Conservation (phyloP, 2,888 invertebrate species). For the Deilephila elpenor region DNA sequence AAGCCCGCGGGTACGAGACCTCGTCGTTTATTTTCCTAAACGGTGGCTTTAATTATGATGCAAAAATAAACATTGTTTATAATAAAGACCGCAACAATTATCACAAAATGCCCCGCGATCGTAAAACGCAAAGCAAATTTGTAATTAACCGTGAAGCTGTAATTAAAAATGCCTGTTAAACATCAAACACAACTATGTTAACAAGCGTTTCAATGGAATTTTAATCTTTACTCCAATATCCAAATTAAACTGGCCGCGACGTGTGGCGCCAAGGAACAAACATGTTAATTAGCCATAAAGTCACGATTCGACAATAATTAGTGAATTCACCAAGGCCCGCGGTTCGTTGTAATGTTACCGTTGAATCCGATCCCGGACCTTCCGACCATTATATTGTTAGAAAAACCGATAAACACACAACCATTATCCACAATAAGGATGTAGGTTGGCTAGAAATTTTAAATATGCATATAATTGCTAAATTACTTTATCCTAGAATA, state of each 20-base stretch:
- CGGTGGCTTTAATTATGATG: constrained; percentile 9
- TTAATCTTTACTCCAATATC: constrained; percentile 64
- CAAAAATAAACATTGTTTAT: constrained; percentile 27
- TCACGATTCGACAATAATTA: constrained; percentile 71
- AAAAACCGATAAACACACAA: constrained; percentile 23
- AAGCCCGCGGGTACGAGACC: too few relatives aligned
- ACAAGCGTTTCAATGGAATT: constrained; percentile 63
- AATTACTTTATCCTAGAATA: constrained; percentile 19
- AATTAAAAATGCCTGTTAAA: constrained; percentile 54
- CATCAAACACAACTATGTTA: constrained; percentile 52
- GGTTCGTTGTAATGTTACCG: constrained; percentile 37
- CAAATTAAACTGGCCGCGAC: constrained; percentile 68
- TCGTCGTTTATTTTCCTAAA: background rate
- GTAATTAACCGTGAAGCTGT: constrained; percentile 58
- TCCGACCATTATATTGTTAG: constrained; percentile 41
- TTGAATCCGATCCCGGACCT: constrained; percentile 40
- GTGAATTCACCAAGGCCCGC: constrained; percentile 49
- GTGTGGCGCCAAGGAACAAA: constrained; percentile 76
- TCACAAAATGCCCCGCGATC: constrained; percentile 44
- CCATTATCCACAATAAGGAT: constrained; percentile 31
- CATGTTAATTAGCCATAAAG: constrained; percentile 76
- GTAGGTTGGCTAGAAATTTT: constrained; percentile 17
- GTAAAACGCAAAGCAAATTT: constrained; percentile 47
- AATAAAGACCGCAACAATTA: constrained; percentile 44
- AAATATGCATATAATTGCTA: constrained; percentile 25